Evolutionary conservation across 2,888 invertebrate species (phyloP).

Genomic region (Ariolimax columbianus): DNA sequence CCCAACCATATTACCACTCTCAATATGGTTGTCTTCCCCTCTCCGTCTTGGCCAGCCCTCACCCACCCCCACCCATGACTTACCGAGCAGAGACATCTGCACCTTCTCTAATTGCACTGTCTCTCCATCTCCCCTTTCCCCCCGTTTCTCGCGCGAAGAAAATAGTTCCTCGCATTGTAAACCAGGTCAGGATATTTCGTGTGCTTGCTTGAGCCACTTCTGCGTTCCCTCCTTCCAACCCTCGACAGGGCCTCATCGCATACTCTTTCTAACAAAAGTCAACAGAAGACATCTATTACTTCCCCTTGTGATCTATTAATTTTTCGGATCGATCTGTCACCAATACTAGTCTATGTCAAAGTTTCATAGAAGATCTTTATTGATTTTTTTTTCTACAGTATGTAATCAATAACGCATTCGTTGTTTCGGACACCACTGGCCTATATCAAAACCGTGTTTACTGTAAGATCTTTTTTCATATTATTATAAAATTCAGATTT

Average conservation of each 20-base stretch:
- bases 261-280: constrained; percentile 44
- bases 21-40: constrained; percentile 14
- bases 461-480: constrained; percentile 34
- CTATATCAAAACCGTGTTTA: constrained; percentile 16
- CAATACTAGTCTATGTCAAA: constrained; percentile 39
- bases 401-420: constrained; percentile 32
- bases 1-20: neutral
- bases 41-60: too few species aligned
- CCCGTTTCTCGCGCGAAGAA: constrained; percentile 42
- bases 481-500: neutral
- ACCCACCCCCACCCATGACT: constrained; percentile 6
- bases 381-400: constrained; percentile 43
- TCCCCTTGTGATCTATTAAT: constrained; percentile 49
- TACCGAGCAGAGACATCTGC: constrained; percentile 12
- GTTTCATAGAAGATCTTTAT: constrained; percentile 24
- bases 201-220: constrained; percentile 44
- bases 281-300: constrained; percentile 45
- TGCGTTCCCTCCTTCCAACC: constrained; percentile 47
- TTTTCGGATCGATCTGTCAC: constrained; percentile 42
- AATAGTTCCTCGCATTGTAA: constrained; percentile 47
- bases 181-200: constrained; percentile 46
- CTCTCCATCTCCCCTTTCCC: constrained; percentile 35
- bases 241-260: constrained; percentile 40
- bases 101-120: constrained; percentile 14
- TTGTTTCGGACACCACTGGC: constrained; percentile 36